Evolutionary conservation across 1,140 invertebrate genomes (phyloP).

Genomic region (Drosophila simulans): DNA sequence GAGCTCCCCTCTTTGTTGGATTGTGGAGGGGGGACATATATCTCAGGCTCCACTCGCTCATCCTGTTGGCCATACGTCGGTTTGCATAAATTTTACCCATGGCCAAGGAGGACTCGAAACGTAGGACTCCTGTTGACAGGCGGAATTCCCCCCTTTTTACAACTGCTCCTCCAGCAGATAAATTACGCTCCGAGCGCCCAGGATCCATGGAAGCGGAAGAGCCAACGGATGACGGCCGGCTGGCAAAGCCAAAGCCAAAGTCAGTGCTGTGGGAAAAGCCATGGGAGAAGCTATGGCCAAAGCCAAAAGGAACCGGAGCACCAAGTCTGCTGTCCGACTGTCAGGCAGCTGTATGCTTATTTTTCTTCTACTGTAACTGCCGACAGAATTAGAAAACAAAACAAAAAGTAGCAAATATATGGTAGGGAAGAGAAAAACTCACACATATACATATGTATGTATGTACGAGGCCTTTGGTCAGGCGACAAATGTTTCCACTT

Average conservation of each 20-base stretch:
- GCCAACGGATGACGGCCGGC: constrained; percentile 58
- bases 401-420: neutral
- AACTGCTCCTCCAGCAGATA: constrained; percentile 54
- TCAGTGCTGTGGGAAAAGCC: neutral
- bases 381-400: constrained; percentile 15
- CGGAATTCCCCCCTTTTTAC: constrained; percentile 4
- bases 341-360: constrained; percentile 70
- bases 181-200: constrained; percentile 68
- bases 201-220: constrained; percentile 67
- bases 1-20: neutral
- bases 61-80: constrained; percentile 68
- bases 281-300: constrained; percentile 7
- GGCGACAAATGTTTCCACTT: constrained; percentile 52
- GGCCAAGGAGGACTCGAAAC: constrained; percentile 4
- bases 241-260: neutral
- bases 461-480: constrained; percentile 10
- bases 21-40: constrained; percentile 9
- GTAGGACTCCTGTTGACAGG: constrained; percentile 40
- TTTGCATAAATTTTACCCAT: constrained; percentile 67
- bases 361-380: constrained; percentile 65
- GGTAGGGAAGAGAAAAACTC: neutral
- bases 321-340: constrained; percentile 56
- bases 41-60: constrained; percentile 19
- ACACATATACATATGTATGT: neutral
- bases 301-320: constrained; percentile 32